Conservation (phyloP, 1,140 invertebrate species). For the Ostrea denselamellosa region DNA sequence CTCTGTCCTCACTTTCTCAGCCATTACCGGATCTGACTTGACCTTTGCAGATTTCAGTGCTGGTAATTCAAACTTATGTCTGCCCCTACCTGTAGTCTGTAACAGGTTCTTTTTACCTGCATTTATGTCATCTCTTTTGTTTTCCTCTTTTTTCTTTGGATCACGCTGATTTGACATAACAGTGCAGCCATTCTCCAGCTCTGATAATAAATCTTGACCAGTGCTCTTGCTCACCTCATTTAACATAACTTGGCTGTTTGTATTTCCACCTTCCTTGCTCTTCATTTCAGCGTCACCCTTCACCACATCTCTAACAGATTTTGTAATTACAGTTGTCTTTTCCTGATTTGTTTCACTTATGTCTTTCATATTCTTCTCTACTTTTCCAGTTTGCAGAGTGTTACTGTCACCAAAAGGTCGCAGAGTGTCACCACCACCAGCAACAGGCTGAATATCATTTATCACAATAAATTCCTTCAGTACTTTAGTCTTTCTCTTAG, state of each 20-base stretch:
- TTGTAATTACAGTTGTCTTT: not conserved
- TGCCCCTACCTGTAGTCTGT: not conserved
- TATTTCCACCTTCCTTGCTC: not conserved
- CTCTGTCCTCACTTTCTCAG: not conserved
- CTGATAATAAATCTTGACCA: not conserved
- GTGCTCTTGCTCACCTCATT: not conserved
- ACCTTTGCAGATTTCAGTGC: not conserved
- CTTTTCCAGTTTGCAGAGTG: not conserved
- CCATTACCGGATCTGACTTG: not conserved
- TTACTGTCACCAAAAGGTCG: not conserved
- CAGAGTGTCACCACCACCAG: not conserved
- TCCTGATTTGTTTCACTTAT: not conserved
- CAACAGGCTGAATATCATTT: not conserved
- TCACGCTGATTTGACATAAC: not conserved
- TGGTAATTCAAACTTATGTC: not conserved
- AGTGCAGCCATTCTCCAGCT: not conserved
- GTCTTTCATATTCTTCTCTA: not conserved
- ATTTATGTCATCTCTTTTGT: not conserved
- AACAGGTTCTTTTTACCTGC: not conserved
- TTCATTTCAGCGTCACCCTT: not conserved
- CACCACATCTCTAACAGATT: not conserved
- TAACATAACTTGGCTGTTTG: not conserved
- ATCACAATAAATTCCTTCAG: conserved; percentile 6
- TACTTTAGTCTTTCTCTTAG: not conserved
- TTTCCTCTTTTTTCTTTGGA: not conserved